These are phyloP conservation scores for Python bivittatus DNA, from an alignment of 2,113 vertebrate genomes.

Conservation along the genomic window DNA sequence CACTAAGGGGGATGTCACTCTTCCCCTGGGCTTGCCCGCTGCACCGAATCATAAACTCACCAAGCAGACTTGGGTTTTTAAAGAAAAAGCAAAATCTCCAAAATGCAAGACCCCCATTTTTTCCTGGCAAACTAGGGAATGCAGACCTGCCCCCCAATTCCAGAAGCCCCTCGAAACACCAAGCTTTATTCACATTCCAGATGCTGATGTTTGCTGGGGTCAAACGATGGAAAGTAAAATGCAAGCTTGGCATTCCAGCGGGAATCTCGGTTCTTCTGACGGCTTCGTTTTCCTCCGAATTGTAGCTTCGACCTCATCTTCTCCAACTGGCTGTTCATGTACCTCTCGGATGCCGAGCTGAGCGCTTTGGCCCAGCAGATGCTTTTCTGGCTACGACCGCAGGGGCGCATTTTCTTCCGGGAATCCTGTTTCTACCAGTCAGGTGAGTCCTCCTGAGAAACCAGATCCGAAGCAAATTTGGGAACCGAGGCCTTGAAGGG, in stretches of 20 bases:
- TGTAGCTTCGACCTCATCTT: neutral
- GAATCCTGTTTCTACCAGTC: neutral
- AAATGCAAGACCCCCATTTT: too few species aligned
- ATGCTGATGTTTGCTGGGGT: neutral
- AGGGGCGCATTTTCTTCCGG: neutral
- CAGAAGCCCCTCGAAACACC: neutral
- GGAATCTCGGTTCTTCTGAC: neutral
- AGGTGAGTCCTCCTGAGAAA: neutral
- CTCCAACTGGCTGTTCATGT: neutral
- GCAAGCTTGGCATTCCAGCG: neutral
- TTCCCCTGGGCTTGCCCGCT: too few species aligned
- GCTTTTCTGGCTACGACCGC: neutral
- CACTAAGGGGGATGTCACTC: too few species aligned
- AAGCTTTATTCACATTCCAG: neutral
- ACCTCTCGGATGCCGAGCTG: neutral
- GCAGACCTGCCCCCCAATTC: too few species aligned
- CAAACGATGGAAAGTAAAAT: neutral
- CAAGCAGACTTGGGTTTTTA: too few species aligned
- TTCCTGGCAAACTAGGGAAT: too few species aligned
- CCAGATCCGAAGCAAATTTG: neutral
- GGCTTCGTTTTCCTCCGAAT: neutral
- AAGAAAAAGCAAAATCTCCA: too few species aligned
- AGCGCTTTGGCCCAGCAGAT: neutral
- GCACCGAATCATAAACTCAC: too few species aligned
- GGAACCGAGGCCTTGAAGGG: neutral